Evolutionary conservation across 2,888 invertebrate species (phyloP).

Genomic region (Aspidapion aeneum): DNA sequence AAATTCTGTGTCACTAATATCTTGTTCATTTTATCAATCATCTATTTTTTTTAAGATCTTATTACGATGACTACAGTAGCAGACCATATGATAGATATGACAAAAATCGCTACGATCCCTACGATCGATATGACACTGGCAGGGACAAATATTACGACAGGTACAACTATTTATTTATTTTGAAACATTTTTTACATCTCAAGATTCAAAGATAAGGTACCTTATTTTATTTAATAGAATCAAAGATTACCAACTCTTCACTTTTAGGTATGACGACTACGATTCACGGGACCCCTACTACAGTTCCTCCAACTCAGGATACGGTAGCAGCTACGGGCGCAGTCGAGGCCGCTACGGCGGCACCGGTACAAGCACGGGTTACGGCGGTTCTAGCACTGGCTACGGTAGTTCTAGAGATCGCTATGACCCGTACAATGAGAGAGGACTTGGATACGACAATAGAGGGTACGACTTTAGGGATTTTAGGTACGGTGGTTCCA

Average conservation of each 20-base stretch:
- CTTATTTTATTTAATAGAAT: too few relatives aligned
- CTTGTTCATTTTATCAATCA: too few relatives aligned
- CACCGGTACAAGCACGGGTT: neutral
- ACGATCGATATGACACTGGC: conserved; percentile 29
- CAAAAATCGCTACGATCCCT: conserved; percentile 26
- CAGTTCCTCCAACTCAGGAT: neutral
- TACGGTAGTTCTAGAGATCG: conserved; percentile 20
- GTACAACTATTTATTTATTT: conserved; percentile 23
- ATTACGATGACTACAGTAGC: conserved; percentile 11
- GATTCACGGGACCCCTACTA: neutral
- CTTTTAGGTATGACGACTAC: neutral
- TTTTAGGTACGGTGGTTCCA: conserved; percentile 16
- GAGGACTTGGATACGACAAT: conserved; percentile 38
- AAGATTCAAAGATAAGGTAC: too few relatives aligned
- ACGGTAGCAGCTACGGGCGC: neutral
- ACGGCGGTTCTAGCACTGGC: neutral
- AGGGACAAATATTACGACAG: conserved; percentile 36
- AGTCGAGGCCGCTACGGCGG: neutral
- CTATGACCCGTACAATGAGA: conserved; percentile 27
- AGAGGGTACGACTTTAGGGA: conserved; percentile 52
- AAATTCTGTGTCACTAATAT: too few relatives aligned
- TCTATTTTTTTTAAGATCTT: too few relatives aligned
- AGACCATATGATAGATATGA: conserved; percentile 14
- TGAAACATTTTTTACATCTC: too few relatives aligned
- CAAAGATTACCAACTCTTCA: too few relatives aligned